Base-by-base conservation (phyloP, 2,888 invertebrate species). In the Andrena haemorrhoa region DNA sequence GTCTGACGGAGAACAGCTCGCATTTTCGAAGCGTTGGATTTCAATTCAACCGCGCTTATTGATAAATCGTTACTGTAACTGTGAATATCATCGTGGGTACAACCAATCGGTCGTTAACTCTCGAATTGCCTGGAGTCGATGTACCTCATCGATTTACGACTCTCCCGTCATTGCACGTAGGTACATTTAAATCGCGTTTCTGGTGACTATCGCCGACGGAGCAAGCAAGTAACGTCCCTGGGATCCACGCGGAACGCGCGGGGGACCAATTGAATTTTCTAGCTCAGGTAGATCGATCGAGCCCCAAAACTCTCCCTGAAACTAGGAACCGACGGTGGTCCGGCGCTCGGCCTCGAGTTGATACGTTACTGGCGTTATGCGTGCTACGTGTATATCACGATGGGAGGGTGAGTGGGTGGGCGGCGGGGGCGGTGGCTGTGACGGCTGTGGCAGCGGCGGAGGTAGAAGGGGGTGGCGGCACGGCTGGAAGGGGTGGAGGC, bases 341-440 rank as follows among this genome's bases (percentile, higher is more conserved):
- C 66, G n/a, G 51, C n/a, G 41, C 12, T 56, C 61, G 29, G 60
- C 66, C 35, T 29, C 31, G 53, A 47, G 35, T 81, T 69, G 86
- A 74, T 88, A 88, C 88, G 88, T 33, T 82, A 83, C 88, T 88
- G 88, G 72, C 71, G 77, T 78, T 83, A 85, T 83, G 80, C 77
- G 84, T 78, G 79, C 69, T 75, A 81, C 74, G 79, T 81, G 77
- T 84, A 82, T 75, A 82, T 72, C 77, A 63, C 65, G 56, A 76
- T 64, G 80, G 68, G 35, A 63, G 77, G 73, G 78, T 80, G 58
- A 65, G 79, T 78, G 72, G 65, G 63, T 71, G 73, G 76, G 82
- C 60, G 75, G 64, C 74, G 79, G 69, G 69, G 86, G 77, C 51
- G 65, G 71, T 56, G 66, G 68, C 47, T 68, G 33, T 49, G 63